Evolutionary conservation across 2,113 vertebrate species (phyloP), one percentile per base, ranked within the genome.

Genomic region (Mobula hypostoma): DNA sequence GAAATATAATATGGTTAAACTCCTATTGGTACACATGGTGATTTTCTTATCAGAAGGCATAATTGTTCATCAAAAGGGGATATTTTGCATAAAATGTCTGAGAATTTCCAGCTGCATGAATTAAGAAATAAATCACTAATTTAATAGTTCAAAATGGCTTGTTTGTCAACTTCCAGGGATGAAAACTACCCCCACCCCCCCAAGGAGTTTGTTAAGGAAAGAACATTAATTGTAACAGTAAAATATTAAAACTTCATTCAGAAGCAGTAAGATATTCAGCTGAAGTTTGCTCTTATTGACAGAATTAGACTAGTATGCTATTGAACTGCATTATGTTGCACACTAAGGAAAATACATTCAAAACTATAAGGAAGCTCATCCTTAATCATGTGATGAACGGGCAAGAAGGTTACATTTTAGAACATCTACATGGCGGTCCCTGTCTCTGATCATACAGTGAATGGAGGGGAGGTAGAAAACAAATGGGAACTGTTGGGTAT

Each of bases 1-100:
- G 97, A 97, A 97, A 97, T 90, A 95, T 96, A 97, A 97, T 97
- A 97, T 96, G 96, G 95, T 96, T 97, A 96, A 97, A 96, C 95
- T 97, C 97, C 96, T 95, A 96, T 96, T 96, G 95, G 96, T 94
- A 95, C 66, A 94, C 95, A 96, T 96, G 94, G 21, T 12, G 29
- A 95, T 95, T 96, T 95, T 95, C 91, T 72, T 93, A 93, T 95
- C 95, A 96, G 96, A 94, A 27, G 95, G 97, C 97, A 94, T 95
- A 96, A 95, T 97, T 95, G 95, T 97, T 96, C 97, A 96, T 96
- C 96, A 97, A 96, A 97, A 96, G 96, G 97, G 96, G 96, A 97
- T 95, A 96, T 96, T 97, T 96, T 96, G 95, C 96, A 97, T 95
- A 96, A 96, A 97, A 95, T 68, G 95, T 95, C 88, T 12, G 48